phyloP scores from a whole-genome alignment of 2,797 vertebrate genomes.

The Rhyacichthys aspro region DNA sequence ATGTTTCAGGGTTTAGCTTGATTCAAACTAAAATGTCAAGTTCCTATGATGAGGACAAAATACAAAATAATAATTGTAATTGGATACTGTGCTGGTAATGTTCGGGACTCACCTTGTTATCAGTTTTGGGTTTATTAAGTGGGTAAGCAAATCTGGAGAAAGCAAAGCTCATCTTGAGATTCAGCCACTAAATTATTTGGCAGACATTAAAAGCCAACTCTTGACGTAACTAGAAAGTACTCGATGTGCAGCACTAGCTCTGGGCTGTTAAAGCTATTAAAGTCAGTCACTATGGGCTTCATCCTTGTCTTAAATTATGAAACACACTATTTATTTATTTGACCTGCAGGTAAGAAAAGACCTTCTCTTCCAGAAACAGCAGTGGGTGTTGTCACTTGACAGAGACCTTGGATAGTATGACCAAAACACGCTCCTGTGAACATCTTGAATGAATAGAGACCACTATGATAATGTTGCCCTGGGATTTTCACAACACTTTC shows the following conservation, averaged over 20 bases:
- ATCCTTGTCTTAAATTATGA: too few species aligned
- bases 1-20: too few species aligned
- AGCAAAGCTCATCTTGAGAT: background rate
- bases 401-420: conserved; percentile 12
- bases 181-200: background rate
- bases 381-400: background rate
- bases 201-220: background rate
- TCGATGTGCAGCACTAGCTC: too few species aligned
- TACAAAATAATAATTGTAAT: too few species aligned
- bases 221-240: background rate
- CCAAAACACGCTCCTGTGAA: conserved; percentile 30
- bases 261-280: too few species aligned
- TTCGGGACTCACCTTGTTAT: background rate
- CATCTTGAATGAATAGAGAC: conserved; percentile 44
- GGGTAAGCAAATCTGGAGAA: background rate
- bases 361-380: background rate
- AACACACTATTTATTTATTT: too few species aligned
- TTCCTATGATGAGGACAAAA: too few species aligned
- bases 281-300: too few species aligned
- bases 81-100: too few species aligned
- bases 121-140: background rate
- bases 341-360: background rate
- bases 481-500: background rate
- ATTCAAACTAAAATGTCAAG: too few species aligned
- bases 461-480: conserved; percentile 38